phyloP scores from a whole-genome alignment of 2,888 invertebrate species.

The Dendrolimus houi region DNA sequence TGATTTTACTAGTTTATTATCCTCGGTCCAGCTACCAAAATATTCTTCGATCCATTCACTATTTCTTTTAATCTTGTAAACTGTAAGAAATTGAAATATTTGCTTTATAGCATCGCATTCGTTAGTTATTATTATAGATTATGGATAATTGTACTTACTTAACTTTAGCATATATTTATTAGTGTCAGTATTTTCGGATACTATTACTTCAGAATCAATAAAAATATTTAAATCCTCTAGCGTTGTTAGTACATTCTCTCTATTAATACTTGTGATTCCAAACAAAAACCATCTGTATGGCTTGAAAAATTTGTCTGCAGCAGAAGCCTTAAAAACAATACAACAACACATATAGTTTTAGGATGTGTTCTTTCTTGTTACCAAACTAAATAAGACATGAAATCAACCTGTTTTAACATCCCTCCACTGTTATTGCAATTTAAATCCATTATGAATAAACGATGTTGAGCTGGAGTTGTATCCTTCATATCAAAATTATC shows the following conservation, averaged over 20 bases:
- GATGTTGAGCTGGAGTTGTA: conserved; percentile 11
- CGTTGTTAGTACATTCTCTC: conserved; percentile 11
- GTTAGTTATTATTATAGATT: not conserved
- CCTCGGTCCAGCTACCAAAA: conserved; percentile 38
- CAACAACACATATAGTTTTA: not conserved
- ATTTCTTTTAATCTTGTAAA: conserved; percentile 34
- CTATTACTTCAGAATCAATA: conserved; percentile 42
- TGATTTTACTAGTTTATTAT: conserved; percentile 26
- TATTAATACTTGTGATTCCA: conserved; percentile 12
- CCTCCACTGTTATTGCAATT: conserved; percentile 18
- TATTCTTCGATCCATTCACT: conserved; percentile 30
- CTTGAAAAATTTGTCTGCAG: conserved; percentile 26
- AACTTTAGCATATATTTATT: conserved; percentile 19
- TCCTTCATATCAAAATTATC: conserved; percentile 12
- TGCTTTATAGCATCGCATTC: not conserved
- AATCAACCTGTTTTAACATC: conserved; percentile 26
- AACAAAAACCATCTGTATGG: conserved; percentile 47
- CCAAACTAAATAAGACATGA: too few relatives aligned
- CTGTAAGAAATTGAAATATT: conserved; percentile 22
- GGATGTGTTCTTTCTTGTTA: too few relatives aligned
- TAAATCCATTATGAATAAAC: conserved; percentile 23
- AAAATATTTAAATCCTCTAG: conserved; percentile 25
- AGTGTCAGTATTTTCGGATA: conserved; percentile 20
- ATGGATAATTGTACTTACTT: conserved; percentile 25
- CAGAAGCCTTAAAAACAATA: conserved; percentile 25